Base-by-base conservation (phyloP, 2,888 invertebrate genomes). In the Villa cingulata region DNA sequence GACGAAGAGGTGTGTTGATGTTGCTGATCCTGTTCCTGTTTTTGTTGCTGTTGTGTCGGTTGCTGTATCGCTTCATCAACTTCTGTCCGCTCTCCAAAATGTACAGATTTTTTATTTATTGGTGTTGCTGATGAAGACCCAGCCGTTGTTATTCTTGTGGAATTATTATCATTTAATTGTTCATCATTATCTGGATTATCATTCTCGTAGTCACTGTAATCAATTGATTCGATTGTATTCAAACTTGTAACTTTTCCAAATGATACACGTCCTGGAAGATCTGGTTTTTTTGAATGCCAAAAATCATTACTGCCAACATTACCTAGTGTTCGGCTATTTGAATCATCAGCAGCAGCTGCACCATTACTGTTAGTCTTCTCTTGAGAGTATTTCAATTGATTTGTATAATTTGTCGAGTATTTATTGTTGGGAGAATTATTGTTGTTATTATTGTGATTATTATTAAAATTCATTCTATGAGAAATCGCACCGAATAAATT, bases 201-300 rank as follows among this genome's bases (percentile, higher is more conserved):
- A 49, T 65, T 63, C 27, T 68, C 66, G 49, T 62, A 62, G 48
- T 68, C 67, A 47, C 68, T 65, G 12, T 61, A 60, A 50, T 63
- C 61, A 10, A 60, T 23, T 55, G 55, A 15, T 23, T 23, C 23
- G 23, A 23, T 7, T 6, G 23, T 23, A 7, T 23, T 23, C 23
- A 23, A 23, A 23, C 7, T 23, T 7, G 54, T 57, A n/a, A n/a
- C n/a, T 49, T 65, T 67, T 19, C 63, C 61, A 50, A 70, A 70
- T 6, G 70, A 70, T 1, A 70, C 70, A 16, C 69, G 57, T 4
- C 70, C 70, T 0, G 70, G 70, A 32, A 70, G 58, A 60, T 70
- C 70, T 2, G 64, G 58, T 19, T 49, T 54, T 14, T 43, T 34
- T 17, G 51, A 48, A 17, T 45, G 41, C 50, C 50, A 49, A 41